Conservation (phyloP, 1,140 invertebrate species). For the Halotydeus destructor region DNA sequence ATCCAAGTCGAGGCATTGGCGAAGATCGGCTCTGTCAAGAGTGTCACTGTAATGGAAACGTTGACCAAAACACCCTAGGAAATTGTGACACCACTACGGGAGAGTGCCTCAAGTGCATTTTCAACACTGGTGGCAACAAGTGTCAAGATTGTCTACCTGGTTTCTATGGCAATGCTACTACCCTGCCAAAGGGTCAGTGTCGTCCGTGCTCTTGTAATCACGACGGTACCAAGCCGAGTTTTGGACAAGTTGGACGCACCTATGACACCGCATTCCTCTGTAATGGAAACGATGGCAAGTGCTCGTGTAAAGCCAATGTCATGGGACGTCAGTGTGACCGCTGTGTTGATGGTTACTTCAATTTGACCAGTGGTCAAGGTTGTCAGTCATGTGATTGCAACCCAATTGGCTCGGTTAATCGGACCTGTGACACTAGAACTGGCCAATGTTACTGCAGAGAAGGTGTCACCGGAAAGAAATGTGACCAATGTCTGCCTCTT, state of each 20-base stretch:
- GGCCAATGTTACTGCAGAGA: conserved; percentile 57
- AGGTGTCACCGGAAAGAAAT: conserved; percentile 59
- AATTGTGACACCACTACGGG: conserved; percentile 78
- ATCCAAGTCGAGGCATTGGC: conserved; percentile 44
- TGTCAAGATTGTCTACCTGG: conserved; percentile 74
- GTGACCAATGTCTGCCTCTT: conserved; percentile 58
- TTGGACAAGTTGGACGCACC: neutral
- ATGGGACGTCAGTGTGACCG: conserved; percentile 59
- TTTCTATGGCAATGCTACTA: conserved; percentile 69
- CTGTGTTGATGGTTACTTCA: conserved; percentile 44
- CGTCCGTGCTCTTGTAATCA: conserved; percentile 25
- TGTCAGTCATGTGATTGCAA: conserved; percentile 60
- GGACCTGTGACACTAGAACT: conserved; percentile 50
- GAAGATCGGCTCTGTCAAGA: conserved; percentile 43
- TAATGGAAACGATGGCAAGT: conserved; percentile 64
- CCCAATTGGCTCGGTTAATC: conserved; percentile 55
- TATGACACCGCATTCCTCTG: conserved; percentile 29
- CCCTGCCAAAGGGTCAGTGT: conserved; percentile 67
- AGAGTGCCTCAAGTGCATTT: conserved; percentile 88
- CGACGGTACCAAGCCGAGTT: neutral
- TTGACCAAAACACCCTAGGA: conserved; percentile 41
- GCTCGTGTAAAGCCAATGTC: conserved; percentile 58
- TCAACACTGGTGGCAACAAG: conserved; percentile 64
- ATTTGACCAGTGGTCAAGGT: conserved; percentile 32
- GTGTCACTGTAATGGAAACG: conserved; percentile 87